Percentiles rank a stretch among this genome's conserved stretches.
phyloP scores from a whole-genome alignment of 1,140 invertebrate species.

The Eufriesea mexicana region DNA sequence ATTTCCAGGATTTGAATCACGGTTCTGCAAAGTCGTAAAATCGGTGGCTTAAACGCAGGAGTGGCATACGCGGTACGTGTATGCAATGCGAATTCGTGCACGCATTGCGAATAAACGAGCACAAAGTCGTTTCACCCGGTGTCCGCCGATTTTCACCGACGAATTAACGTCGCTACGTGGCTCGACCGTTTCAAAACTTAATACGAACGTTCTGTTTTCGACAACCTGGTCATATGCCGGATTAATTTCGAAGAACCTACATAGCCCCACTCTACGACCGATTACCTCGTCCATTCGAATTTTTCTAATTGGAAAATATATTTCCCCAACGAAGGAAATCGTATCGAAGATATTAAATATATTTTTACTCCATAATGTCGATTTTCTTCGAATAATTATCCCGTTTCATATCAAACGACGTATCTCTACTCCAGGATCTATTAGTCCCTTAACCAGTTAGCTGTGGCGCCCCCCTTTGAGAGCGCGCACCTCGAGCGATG shows the following conservation, averaged over 20 bases:
- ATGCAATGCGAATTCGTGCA: slow-evolving; percentile 31
- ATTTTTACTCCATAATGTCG: too few relatives aligned
- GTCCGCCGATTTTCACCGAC: slow-evolving; percentile 14
- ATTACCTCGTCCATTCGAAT: not conserved
- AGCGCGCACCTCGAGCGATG: too few relatives aligned
- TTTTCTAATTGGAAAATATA: too few relatives aligned
- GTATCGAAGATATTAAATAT: too few relatives aligned
- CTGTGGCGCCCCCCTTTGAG: too few relatives aligned
- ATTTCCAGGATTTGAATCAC: slow-evolving; percentile 4
- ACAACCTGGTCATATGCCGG: not conserved
- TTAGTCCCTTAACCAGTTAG: too few relatives aligned
- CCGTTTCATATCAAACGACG: too few relatives aligned
- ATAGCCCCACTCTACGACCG: not conserved
- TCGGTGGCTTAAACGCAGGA: slow-evolving; percentile 33
- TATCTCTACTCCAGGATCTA: too few relatives aligned
- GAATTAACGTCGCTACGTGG: slow-evolving; percentile 1
- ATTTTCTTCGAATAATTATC: too few relatives aligned
- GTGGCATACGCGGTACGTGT: slow-evolving; percentile 16
- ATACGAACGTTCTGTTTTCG: not conserved
- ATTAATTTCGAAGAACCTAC: not conserved
- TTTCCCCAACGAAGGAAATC: too few relatives aligned
- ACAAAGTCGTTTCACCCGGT: slow-evolving; percentile 7
- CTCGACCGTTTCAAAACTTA: not conserved
- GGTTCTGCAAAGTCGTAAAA: slow-evolving; percentile 35
- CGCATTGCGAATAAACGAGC: slow-evolving; percentile 25